phyloP scores from a whole-genome alignment of 2,113 vertebrate species.

The Alosa alosa region DNA sequence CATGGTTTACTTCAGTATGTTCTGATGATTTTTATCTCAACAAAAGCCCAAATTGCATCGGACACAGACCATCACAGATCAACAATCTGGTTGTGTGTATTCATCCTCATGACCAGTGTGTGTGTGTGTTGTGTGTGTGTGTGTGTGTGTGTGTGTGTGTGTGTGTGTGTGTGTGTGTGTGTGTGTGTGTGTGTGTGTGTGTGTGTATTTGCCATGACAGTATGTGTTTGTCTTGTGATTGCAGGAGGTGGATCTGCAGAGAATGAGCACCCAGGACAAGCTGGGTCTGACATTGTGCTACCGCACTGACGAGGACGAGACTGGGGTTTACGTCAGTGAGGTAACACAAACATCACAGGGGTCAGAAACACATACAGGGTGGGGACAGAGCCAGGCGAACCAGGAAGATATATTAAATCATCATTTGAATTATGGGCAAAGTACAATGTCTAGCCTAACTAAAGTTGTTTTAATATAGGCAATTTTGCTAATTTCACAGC shows the following conservation, averaged over 20 bases:
- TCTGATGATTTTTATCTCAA: not conserved
- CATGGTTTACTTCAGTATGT: too few species aligned
- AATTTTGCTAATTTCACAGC: too few species aligned
- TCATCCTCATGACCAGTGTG: not conserved
- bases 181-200: not conserved
- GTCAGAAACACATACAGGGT: too few species aligned
- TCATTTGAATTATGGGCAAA: not conserved
- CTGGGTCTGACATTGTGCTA: conserved; percentile 92
- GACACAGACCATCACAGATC: not conserved
- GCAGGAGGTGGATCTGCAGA: conserved; percentile 90
- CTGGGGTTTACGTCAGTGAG: conserved; percentile 83
- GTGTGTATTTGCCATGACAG: not conserved
- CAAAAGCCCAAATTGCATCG: not conserved
- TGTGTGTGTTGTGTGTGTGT: not conserved
- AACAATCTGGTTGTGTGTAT: not conserved
- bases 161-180: not conserved
- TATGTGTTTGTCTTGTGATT: conserved; percentile 3
- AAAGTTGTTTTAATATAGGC: too few species aligned
- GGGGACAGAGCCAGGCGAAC: too few species aligned
- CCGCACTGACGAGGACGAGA: conserved; percentile 90
- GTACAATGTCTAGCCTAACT: too few species aligned
- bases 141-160: not conserved
- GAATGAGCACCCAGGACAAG: conserved; percentile 89
- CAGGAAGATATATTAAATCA: not conserved
- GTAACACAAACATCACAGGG: not conserved